phyloP scores from a whole-genome alignment of 2,113 vertebrate species.

The Amia ocellicauda region DNA sequence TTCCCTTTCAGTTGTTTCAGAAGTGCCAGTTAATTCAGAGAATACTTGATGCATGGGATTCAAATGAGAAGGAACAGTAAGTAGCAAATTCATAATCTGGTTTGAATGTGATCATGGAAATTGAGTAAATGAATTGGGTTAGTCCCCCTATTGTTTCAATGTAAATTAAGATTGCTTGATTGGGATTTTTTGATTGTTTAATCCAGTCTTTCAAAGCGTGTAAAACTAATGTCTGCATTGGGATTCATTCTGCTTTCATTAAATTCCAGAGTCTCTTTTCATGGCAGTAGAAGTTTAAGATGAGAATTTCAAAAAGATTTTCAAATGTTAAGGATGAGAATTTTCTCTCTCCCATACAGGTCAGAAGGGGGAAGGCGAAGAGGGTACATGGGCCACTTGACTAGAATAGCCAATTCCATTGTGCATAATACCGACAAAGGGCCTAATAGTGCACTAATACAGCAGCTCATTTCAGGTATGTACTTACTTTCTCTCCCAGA shows the following conservation, averaged over 20 bases:
- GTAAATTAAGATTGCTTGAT: too few relatives aligned
- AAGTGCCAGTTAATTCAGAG: conserved; percentile 95
- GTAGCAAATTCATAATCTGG: conserved; percentile 44
- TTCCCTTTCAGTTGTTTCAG: conserved; percentile 79
- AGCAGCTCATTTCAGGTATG: conserved; percentile 85
- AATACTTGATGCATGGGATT: conserved; percentile 92
- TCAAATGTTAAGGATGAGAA: too few relatives aligned
- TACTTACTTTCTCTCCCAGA: conserved; percentile 1
- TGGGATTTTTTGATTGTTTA: too few relatives aligned
- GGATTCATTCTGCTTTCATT: too few relatives aligned
- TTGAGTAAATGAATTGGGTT: too few relatives aligned
- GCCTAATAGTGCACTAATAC: conserved; percentile 78
- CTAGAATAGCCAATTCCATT: conserved; percentile 94
- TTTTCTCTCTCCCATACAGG: conserved; percentile 62
- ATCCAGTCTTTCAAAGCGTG: too few relatives aligned
- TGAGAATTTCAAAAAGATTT: too few relatives aligned
- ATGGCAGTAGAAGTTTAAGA: too few relatives aligned
- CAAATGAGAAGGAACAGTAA: conserved; percentile 97
- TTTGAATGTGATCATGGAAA: neutral
- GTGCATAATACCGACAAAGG: conserved; percentile 94
- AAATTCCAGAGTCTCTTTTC: too few relatives aligned
- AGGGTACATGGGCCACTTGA: conserved; percentile 97
- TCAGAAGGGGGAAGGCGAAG: conserved; percentile 86
- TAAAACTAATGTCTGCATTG: too few relatives aligned
- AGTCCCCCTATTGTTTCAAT: too few relatives aligned